Conservation (phyloP, 2,797 vertebrate species). For the Anguilla pacifica region DNA sequence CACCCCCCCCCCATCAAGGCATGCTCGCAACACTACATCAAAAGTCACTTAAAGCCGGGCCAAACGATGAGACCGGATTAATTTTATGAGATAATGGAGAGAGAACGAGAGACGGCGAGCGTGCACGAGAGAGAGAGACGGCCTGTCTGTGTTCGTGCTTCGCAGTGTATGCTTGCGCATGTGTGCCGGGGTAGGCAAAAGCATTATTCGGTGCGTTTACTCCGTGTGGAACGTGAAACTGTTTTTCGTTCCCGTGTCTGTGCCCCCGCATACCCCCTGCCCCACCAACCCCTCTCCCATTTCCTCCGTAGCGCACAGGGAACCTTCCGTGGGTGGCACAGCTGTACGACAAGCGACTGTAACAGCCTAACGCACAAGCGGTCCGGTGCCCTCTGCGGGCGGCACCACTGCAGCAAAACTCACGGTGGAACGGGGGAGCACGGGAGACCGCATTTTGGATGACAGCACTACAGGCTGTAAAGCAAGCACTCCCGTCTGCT, state of each 20-base stretch:
- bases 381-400: neutral
- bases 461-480: constrained; percentile 5
- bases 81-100: neutral
- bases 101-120: neutral
- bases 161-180: neutral
- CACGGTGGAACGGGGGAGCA: neutral
- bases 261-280: neutral
- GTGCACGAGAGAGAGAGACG: neutral
- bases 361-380: neutral
- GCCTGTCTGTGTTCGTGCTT: neutral
- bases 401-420: neutral
- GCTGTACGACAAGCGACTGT: neutral
- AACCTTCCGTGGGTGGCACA: neutral
- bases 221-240: neutral
- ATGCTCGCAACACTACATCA: neutral
- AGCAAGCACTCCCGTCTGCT: neutral
- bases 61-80: neutral
- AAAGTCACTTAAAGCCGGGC: constrained; percentile 10
- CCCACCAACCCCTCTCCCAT: neutral
- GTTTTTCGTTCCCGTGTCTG: neutral
- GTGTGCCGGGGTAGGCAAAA: neutral
- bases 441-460: neutral
- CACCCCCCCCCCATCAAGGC: neutral
- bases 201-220: neutral
- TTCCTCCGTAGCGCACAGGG: too few species aligned